Base-by-base conservation (phyloP, 2,888 invertebrate genomes). In the Aphidius colemani region DNA sequence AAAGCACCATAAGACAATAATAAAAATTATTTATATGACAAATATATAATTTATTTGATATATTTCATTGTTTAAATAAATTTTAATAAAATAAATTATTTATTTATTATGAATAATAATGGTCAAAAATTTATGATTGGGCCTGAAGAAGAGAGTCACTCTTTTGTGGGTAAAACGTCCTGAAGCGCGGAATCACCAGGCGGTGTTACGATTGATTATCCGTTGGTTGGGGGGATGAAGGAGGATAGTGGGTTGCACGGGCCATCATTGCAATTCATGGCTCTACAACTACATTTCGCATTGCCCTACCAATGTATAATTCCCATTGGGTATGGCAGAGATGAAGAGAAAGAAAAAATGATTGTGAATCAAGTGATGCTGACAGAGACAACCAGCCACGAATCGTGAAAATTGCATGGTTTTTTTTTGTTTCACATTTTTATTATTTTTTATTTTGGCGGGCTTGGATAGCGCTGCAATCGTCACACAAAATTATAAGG, bases 191-290 rank as follows among this genome's bases (percentile, higher is more conserved):
- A 75, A 76, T 77, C 74, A 75, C 76, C 77, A 74, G 75, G 77
- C 78, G 76, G 78, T 77, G 79, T 81, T 80, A 78, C 81, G 80
- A 82, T 81, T 82, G 81, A 82, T 82, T 82, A 82, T 82, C 79
- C 78, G 76, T 73, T 75, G 72, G 73, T 74, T 74, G 72, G 69
- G 70, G 71, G 67, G 74, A 71, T 70, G 70, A 66, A 68, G 77
- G 73, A 74, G 77, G 74, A 72, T 30, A 30, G 30, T 30, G 30
- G 30, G 30, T 30, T 76, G 78, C 74, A 77, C 75, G 78, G 73
- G 73, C 76, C 79, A 78, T 82, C 79, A 80, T 82, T 80, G 79
- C 80, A 76, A 81, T 82, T 82, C 80, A 82, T 81, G 77, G 78
- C 78, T 77, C 72, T 72, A 72, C 74, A 72, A 76, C 74, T 76